Conservation (phyloP, 2,113 vertebrate species). For the Stegostoma tigrinum region DNA sequence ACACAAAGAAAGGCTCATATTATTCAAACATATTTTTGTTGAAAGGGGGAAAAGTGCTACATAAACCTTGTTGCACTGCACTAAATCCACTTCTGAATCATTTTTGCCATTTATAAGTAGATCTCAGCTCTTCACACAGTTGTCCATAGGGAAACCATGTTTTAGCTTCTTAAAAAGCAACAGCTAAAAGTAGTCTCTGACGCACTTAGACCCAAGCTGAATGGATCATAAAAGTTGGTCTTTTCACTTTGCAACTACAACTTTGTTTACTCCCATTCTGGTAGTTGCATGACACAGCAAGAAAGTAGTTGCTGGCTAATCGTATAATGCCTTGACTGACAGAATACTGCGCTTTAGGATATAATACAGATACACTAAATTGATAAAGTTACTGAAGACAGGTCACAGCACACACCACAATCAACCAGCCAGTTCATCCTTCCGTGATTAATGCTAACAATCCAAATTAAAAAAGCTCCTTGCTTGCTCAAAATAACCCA, state of each 20-base stretch:
- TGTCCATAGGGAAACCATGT: not conserved
- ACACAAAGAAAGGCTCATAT: not conserved
- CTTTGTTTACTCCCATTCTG: not conserved
- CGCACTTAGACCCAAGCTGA: not conserved
- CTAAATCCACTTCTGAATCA: not conserved
- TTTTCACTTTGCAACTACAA: too few relatives aligned
- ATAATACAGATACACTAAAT: not conserved
- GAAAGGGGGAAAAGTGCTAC: not conserved
- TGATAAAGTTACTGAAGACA: not conserved
- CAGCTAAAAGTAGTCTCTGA: not conserved
- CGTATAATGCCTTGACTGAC: not conserved
- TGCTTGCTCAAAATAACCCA: not conserved
- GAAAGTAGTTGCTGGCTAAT: not conserved
- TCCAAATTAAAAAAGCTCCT: not conserved
- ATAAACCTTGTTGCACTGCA: not conserved
- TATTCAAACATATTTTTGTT: not conserved
- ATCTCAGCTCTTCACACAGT: not conserved
- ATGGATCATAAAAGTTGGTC: not conserved
- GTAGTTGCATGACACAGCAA: not conserved
- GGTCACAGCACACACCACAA: too few relatives aligned
- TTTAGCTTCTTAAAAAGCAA: not conserved
- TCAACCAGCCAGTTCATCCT: not conserved
- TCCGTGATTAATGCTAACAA: not conserved
- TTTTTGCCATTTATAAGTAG: not conserved
- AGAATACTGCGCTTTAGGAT: not conserved